Conservation (phyloP, 1,140 invertebrate genomes). For the Drosophila lacertosa region DNA sequence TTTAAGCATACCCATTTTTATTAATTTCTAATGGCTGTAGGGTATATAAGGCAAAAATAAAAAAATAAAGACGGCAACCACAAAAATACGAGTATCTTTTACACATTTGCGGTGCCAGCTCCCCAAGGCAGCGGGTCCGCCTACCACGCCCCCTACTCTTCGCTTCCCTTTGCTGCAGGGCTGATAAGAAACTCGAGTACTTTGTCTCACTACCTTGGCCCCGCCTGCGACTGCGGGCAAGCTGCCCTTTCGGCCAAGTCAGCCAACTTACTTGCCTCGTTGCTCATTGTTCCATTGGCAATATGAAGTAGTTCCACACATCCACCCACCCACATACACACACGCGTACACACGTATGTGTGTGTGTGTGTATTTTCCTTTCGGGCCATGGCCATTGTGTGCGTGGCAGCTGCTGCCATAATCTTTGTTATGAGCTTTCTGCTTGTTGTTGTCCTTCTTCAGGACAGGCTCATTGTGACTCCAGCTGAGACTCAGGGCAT, state of each 20-base stretch:
- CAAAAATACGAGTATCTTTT: conserved; percentile 45
- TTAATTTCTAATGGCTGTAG: not conserved
- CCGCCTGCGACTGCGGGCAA: conserved; percentile 6
- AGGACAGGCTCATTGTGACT: conserved; percentile 36
- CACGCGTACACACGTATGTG: conserved; percentile 9
- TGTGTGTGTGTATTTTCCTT: conserved; percentile 29
- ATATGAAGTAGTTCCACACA: conserved; percentile 31
- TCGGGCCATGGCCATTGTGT: conserved; percentile 41
- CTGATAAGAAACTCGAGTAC: conserved; percentile 44
- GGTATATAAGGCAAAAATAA: not conserved
- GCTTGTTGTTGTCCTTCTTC: conserved; percentile 55
- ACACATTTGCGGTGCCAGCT: conserved; percentile 37
- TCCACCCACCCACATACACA: not conserved
- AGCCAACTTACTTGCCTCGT: conserved; percentile 34
- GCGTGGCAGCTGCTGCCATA: conserved; percentile 59
- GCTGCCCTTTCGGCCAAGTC: conserved; percentile 33
- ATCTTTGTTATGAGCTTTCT: conserved; percentile 69
- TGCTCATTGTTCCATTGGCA: conserved; percentile 43
- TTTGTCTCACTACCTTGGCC: conserved; percentile 17
- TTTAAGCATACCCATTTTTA: not conserved
- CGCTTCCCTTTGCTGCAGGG: not conserved
- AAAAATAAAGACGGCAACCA: conserved; percentile 1
- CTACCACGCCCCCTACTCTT: not conserved
- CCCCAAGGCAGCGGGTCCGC: conserved; percentile 5
- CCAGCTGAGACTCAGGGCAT: conserved; percentile 4